A percentile compares a stretch with the other conserved stretches of the same genome.
phyloP scores from a whole-genome alignment of 1,140 invertebrate genomes.

The Cotesia glomerata region DNA sequence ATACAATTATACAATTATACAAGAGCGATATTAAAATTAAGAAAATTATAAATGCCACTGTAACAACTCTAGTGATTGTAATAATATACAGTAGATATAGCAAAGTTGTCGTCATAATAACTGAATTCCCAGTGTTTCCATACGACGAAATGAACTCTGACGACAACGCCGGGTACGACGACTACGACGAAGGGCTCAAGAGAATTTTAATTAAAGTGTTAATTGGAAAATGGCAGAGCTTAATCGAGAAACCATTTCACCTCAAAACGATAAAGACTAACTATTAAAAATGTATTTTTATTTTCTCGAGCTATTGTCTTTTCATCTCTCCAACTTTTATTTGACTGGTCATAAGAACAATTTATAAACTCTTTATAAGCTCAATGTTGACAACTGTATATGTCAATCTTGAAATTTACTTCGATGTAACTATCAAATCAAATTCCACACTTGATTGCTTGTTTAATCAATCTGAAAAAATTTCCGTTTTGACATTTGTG shows the following conservation, averaged over 20 bases:
- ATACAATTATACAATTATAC: background rate
- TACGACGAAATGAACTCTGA: background rate
- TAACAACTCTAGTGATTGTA: background rate
- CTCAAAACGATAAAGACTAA: constrained; percentile 35
- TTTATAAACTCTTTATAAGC: too few relatives aligned
- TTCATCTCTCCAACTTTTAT: constrained; percentile 2
- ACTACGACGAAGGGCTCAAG: constrained; percentile 8
- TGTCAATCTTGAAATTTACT: too few relatives aligned
- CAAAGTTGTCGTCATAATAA: background rate
- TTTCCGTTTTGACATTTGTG: too few relatives aligned
- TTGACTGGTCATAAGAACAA: background rate
- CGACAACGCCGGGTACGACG: background rate
- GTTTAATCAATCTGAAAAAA: too few relatives aligned
- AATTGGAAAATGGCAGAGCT: constrained; percentile 54
- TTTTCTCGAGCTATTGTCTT: constrained; percentile 5
- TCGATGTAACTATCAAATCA: too few relatives aligned
- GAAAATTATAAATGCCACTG: background rate
- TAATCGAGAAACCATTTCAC: constrained; percentile 34
- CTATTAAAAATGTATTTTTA: constrained; percentile 10
- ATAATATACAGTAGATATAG: too few relatives aligned
- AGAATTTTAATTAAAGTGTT: constrained; percentile 55
- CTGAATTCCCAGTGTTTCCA: background rate
- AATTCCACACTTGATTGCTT: too few relatives aligned
- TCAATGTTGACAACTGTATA: too few relatives aligned
- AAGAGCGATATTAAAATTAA: background rate